Base-by-base conservation (phyloP, 2,797 vertebrate genomes). In the Podarcis siculus region DNA sequence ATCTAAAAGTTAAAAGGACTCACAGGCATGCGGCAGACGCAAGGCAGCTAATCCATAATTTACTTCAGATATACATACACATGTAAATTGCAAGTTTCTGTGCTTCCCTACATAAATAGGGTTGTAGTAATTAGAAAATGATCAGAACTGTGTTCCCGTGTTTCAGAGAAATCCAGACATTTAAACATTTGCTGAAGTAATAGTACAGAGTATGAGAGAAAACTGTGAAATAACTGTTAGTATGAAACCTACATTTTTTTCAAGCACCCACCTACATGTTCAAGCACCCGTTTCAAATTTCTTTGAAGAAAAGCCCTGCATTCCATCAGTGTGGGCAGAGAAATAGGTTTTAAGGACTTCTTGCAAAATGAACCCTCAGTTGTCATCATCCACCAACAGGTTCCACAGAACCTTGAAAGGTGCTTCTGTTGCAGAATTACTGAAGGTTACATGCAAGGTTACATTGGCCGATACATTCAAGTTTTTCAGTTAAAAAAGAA, bases 321-420 rank as follows among this genome's bases (percentile, higher is more conserved):
- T 77, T 64, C n/a, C 37, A 64, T 78, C 42, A 27, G 25, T 19
- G 32, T 45, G 8, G 64, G 83, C 73, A 85, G 83, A 45, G 77
- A 85, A 77, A 77, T 19, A 66, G 58, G 35, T 85, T 85, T 66
- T 49, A 78, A 78, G 76, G 42, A 25, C 75, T 77, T 77, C 73
- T 85, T 83, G 82, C 25, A 72, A 72, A 82, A 55, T 72, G 49
- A 73, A 12, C 82, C 35, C 5, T 32, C 35, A 66, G 76, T 39
- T 66, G 55, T 61, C 64, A 42, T 27, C 27, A 77, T 42, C 37
- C 30, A 85, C 27, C 58, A 85, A 39, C 39, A 66, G 30, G 75
- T 66, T 77, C 5, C 13, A 77, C 49, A 55, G 49, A 55, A 72
- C 0, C 15, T 77, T 23, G 39, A 77, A 77, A 76, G 73, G 23